Conservation (phyloP, 1,140 invertebrate genomes). For the Drosophila sulfurigaster region DNA sequence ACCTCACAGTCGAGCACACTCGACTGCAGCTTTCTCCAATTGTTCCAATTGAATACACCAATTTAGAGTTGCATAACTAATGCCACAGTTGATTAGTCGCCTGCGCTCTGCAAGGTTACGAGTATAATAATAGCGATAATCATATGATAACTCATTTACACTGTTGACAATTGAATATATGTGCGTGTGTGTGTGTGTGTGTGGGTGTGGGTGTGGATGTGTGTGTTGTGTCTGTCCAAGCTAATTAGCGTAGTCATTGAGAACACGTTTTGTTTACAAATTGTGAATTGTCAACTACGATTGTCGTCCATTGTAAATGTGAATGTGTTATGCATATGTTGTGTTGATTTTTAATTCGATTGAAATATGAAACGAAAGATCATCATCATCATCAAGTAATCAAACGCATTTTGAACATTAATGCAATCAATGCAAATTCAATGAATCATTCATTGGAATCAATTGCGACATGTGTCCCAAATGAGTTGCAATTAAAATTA, state of each 20-base stretch:
- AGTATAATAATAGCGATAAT: neutral
- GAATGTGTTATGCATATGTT: no score
- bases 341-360: conserved; percentile 10
- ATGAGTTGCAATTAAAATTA: conserved; percentile 15
- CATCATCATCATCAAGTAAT: no score
- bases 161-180: neutral
- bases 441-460: conserved; percentile 16
- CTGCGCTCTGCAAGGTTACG: neutral
- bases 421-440: conserved; percentile 18
- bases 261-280: neutral
- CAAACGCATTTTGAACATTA: conserved; percentile 5
- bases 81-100: neutral
- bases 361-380: neutral
- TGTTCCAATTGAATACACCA: neutral
- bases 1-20: no score
- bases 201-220: neutral
- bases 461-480: conserved; percentile 7
- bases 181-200: neutral
- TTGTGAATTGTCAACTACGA: neutral
- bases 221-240: conserved; percentile 3
- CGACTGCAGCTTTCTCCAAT: neutral
- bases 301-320: neutral
- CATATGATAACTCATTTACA: conserved; percentile 1
- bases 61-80: neutral
- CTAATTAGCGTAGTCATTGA: conserved; percentile 5